These are phyloP conservation scores for Polylopha cassiicola DNA, from an alignment of 2,888 invertebrate genomes.

Conservation along the genomic window DNA sequence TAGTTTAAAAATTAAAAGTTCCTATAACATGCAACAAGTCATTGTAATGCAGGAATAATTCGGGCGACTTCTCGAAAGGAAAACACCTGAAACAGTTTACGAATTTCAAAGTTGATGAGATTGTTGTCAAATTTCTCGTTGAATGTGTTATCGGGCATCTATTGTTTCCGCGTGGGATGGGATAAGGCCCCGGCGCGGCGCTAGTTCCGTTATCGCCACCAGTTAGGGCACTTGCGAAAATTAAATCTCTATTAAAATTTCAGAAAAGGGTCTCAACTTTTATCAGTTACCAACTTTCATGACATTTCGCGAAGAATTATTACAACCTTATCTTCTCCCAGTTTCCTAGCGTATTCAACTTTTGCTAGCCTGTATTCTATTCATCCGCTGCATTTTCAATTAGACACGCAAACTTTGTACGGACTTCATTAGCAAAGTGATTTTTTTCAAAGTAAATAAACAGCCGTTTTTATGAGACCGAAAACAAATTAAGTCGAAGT, in stretches of 20 bases:
- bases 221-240: conserved; percentile 57
- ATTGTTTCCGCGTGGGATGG: conserved; percentile 24
- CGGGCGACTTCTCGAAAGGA: too few relatives aligned
- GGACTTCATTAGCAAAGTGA: conserved; percentile 20
- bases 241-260: conserved; percentile 74
- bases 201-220: conserved; percentile 48
- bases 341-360: conserved; percentile 55
- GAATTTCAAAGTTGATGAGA: too few relatives aligned
- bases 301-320: conserved; percentile 74
- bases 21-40: too few relatives aligned
- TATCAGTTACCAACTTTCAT: conserved; percentile 75
- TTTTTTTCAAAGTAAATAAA: conserved; percentile 11
- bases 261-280: conserved; percentile 70
- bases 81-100: too few relatives aligned
- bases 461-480: conserved; percentile 23
- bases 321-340: conserved; percentile 66
- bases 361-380: conserved; percentile 41
- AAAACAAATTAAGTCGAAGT: conserved; percentile 43
- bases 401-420: conserved; percentile 29
- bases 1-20: too few relatives aligned
- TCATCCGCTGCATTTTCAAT: conserved; percentile 60
- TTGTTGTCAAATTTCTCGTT: neutral
- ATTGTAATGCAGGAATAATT: too few relatives aligned
- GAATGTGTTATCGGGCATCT: conserved; percentile 16
- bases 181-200: conserved; percentile 26